Percentiles rank a stretch among this genome's conserved stretches.
phyloP scores from a whole-genome alignment of 1,140 invertebrate species.

The Homarus americanus region DNA sequence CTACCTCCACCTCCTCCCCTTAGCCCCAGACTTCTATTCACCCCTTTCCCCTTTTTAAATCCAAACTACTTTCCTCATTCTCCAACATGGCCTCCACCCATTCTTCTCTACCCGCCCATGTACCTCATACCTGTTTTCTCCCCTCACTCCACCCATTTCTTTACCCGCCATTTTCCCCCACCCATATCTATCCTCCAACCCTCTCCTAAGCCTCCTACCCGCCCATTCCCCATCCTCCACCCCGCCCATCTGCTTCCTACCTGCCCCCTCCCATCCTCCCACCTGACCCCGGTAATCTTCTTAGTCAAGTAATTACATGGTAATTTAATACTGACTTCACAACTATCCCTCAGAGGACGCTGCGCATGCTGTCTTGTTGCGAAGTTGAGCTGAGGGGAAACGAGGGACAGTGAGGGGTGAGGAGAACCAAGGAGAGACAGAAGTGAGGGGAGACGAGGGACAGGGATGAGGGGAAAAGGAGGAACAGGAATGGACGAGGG shows the following conservation, averaged over 20 bases:
- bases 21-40: not conserved
- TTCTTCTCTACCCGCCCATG: not conserved
- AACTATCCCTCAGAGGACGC: slow-evolving; percentile 58
- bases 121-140: not conserved
- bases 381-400: slow-evolving; percentile 7
- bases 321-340: slow-evolving; percentile 72
- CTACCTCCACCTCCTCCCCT: not conserved
- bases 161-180: not conserved
- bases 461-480: not conserved
- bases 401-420: not conserved
- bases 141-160: not conserved
- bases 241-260: not conserved
- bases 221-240: not conserved
- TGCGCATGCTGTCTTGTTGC: slow-evolving; percentile 7
- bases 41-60: too few species aligned
- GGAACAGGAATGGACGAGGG: not conserved
- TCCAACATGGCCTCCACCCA: too few species aligned
- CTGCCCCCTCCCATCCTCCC: not conserved
- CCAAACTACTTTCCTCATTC: too few species aligned
- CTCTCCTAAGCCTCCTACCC: not conserved
- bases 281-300: slow-evolving; percentile 50
- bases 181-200: not conserved
- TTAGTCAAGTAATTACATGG: slow-evolving; percentile 71
- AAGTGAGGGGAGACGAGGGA: not conserved
- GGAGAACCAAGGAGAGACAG: not conserved